phyloP scores from a whole-genome alignment of 1,140 invertebrate species.

The Rhopalosiphum padi region DNA sequence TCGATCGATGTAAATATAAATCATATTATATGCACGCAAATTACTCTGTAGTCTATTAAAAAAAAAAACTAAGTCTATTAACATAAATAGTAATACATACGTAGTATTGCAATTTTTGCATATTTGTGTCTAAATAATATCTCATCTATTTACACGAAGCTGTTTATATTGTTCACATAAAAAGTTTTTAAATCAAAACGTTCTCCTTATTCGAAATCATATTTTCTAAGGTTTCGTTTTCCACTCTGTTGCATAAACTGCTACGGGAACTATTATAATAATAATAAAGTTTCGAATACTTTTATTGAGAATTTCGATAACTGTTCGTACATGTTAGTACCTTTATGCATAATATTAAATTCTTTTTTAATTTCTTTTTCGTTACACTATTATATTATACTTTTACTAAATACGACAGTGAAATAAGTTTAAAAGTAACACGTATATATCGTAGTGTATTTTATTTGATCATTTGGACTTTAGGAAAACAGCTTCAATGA shows the following conservation, averaged over 20 bases:
- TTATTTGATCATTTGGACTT: neutral
- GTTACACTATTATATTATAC: neutral
- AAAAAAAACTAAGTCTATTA: neutral
- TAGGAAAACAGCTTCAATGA: neutral
- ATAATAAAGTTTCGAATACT: neutral
- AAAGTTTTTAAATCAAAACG: slow-evolving; percentile 15
- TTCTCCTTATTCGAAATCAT: neutral
- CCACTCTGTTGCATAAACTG: neutral
- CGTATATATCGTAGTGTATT: neutral
- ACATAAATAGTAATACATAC: neutral
- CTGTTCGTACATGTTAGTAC: neutral
- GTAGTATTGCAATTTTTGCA: neutral
- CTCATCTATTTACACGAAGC: neutral
- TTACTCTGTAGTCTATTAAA: neutral
- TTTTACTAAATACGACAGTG: neutral
- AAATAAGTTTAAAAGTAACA: neutral
- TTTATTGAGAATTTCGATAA: neutral
- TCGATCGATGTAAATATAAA: neutral
- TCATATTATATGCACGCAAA: neutral
- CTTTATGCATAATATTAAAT: neutral
- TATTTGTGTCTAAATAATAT: neutral
- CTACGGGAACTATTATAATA: neutral
- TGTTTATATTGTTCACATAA: neutral
- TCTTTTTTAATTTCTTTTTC: neutral
- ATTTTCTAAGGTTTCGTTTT: neutral